Conservation (phyloP, 2,113 vertebrate genomes). For the Phasianus colchicus region DNA sequence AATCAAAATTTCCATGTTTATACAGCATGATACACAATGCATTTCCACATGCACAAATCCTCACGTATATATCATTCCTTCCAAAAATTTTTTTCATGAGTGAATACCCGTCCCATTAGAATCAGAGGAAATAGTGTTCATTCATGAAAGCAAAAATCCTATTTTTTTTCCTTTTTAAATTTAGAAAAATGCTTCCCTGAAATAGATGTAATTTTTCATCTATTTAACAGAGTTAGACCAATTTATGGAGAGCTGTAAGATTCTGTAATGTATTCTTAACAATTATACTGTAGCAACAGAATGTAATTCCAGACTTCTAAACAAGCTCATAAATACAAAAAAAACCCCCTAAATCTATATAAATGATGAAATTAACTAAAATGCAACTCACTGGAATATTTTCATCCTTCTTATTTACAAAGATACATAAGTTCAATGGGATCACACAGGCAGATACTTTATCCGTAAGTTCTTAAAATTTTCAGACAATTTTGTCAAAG, state of each 20-base stretch:
- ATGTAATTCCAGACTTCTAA: neutral
- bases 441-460: neutral
- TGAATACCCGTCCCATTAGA: neutral
- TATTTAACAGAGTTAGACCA: neutral
- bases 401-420: neutral
- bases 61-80: neutral
- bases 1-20: neutral
- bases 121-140: neutral
- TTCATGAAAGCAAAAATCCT: neutral
- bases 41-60: neutral
- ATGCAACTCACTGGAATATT: neutral
- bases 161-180: neutral
- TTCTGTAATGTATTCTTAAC: neutral
- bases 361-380: neutral
- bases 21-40: neutral
- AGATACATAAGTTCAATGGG: neutral
- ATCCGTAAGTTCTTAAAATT: neutral
- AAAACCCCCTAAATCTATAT: neutral
- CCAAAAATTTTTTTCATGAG: accelerated
- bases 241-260: neutral
- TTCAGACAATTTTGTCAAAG: neutral
- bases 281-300: neutral
- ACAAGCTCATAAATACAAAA: neutral
- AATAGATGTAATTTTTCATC: neutral
- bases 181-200: neutral